These are phyloP conservation scores for Perca fluviatilis DNA, from an alignment of 2,113 vertebrate species.

Conservation along the genomic window DNA sequence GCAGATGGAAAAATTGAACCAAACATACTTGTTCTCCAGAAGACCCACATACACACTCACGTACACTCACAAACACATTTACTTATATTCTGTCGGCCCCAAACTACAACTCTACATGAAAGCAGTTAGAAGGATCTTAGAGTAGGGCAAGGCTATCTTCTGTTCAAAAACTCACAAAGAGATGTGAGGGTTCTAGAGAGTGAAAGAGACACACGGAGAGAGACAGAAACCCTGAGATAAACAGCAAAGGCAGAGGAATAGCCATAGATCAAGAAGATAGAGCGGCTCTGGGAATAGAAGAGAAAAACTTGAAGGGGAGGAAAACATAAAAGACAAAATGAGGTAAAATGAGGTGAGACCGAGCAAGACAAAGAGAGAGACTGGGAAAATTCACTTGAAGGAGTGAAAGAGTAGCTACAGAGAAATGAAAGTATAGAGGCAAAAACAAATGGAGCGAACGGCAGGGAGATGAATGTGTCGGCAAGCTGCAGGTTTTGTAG, in stretches of 20 bases:
- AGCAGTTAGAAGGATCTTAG: slow-evolving; percentile 39
- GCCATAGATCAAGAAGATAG: slow-evolving; percentile 50
- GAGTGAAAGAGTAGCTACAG: slow-evolving; percentile 26
- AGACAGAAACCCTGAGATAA: slow-evolving; percentile 51
- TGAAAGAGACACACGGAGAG: slow-evolving; percentile 29
- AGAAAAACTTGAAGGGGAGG: slow-evolving; percentile 35
- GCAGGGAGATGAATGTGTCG: slow-evolving; percentile 65
- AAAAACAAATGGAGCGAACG: slow-evolving; percentile 65
- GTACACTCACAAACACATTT: slow-evolving; percentile 34
- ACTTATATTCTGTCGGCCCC: slow-evolving; percentile 10
- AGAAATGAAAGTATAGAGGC: slow-evolving; percentile 49
- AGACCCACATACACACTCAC: slow-evolving; percentile 34
- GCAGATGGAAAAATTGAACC: slow-evolving; percentile 49
- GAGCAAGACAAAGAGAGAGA: slow-evolving; percentile 51
- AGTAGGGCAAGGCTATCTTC: slow-evolving; percentile 31
- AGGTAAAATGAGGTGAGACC: slow-evolving; percentile 67
- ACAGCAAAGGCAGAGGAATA: slow-evolving; percentile 29
- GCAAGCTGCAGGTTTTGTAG: slow-evolving; percentile 55
- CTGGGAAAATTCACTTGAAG: slow-evolving; percentile 52
- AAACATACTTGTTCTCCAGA: slow-evolving; percentile 36
- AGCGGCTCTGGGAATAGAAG: slow-evolving; percentile 5
- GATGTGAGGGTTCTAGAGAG: slow-evolving; percentile 34
- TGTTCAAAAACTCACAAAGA: slow-evolving; percentile 25
- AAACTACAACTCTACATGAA: slow-evolving; percentile 45
- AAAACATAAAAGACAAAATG: slow-evolving; percentile 61